Base-by-base conservation (phyloP, 2,113 vertebrate species). In the Platycercus adscitus region DNA sequence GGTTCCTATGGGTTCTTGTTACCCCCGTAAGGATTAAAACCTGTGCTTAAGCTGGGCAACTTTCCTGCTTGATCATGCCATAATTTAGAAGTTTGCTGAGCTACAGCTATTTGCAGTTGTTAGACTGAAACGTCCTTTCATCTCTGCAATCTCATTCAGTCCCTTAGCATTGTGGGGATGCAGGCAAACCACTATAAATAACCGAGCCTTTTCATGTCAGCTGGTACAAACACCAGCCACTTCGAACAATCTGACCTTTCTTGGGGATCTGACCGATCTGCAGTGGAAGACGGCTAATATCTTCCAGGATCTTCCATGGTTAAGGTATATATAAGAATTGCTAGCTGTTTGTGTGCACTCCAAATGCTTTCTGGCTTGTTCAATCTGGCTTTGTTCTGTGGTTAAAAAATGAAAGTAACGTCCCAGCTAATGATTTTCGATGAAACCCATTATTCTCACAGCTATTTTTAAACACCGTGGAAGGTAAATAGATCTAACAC, bases 331-430 rank as follows among this genome's bases (percentile, higher is more conserved):
- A 76, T 72, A 72, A 19, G 91, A 81, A 75, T n/a, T 78, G 55
- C 84, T 95, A 31, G 80, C 35, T 96, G 64, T 72, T 72, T 87
- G 64, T 78, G 90, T 78, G 85, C 3, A 0, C 70, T 91, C 76
- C 65, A 89, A 85, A 89, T 58, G 73, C 80, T 94, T 91, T 75
- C 86, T 93, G 91, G 75, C 89, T 91, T 97, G 94, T 97, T 98
- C 97, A 94, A 96, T 96, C 93, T 97, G 97, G 96, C 97, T 88
- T 93, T 92, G 86, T 95, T 92, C 96, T 86, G 93, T 65, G 95
- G 96, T 96, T 96, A 76, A 94, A 96, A 97, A 95, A 97, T 93
- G 92, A 92, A 97, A 95, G 86, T 90, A 95, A 93, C 0, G 16
- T 89, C 80, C 46, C 56, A 88, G 91, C 72, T 96, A 97, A 97